Percentiles rank a stretch among this genome's conserved stretches.
Evolutionary conservation across 2,888 invertebrate species (phyloP).

Genomic region (Eupelmus urozonus): DNA sequence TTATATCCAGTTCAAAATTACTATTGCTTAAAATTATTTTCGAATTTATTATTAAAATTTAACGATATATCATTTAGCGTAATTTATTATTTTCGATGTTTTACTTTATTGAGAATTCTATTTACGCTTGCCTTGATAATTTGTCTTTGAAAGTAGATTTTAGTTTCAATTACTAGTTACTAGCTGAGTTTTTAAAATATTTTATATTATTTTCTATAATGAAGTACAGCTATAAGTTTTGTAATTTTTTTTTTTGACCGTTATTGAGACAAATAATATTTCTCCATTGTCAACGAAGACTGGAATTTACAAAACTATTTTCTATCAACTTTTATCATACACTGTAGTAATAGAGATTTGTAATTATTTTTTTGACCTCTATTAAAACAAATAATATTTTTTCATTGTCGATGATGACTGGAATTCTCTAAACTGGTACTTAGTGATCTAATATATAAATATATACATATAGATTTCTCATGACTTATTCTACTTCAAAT

Average conservation of each 20-base stretch:
- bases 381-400: not conserved
- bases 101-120: constrained; percentile 15
- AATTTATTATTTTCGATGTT: not conserved
- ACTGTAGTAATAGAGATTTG: not conserved
- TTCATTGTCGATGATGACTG: constrained; percentile 23
- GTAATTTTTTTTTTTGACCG: constrained; percentile 6
- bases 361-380: constrained; percentile 1
- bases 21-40: too few relatives aligned
- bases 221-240: constrained; percentile 5
- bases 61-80: not conserved
- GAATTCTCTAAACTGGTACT: not conserved
- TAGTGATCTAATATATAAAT: not conserved
- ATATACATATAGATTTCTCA: not conserved
- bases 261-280: not conserved
- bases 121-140: constrained; percentile 17
- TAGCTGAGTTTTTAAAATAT: constrained; percentile 13
- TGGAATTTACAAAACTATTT: constrained; percentile 14
- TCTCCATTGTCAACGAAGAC: constrained; percentile 17
- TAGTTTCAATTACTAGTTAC: not conserved
- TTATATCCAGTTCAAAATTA: too few relatives aligned
- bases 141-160: constrained; percentile 34
- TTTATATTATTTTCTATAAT: too few relatives aligned
- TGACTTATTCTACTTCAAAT: too few relatives aligned
- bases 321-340: not conserved
- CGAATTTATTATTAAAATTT: not conserved